Evolutionary conservation across 2,888 invertebrate species (phyloP), one percentile per base, ranked within the genome.

Genomic region (Clostera curtula): DNA sequence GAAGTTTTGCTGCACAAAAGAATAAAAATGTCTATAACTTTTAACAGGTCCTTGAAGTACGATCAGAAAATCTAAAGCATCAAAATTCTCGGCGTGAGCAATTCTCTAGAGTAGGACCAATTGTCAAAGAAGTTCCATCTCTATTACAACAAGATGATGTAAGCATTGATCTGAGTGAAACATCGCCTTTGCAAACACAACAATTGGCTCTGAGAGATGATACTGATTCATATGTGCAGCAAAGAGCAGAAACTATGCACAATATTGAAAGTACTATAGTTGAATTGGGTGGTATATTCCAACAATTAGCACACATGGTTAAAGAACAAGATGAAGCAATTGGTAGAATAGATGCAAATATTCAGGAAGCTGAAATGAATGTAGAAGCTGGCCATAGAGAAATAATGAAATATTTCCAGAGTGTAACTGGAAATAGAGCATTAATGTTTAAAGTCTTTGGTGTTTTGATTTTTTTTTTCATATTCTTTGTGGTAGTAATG

Each of bases 401-500:
- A 85, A 95, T 99, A 49, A 86, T 99, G 53, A 97, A 95, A 75
- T 99, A 99, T 84, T 99, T 99, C 73, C 96, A 96, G 73, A 93
- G 93, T 29, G 94, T 99, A 17, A 95, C 97, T 8, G 95, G 95
- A 39, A 99, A 99, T 83, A 89, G 99, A 54, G 98, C 98, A 92
- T 87, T 99, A 15, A 99, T 99, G 97, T 93, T 99, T 53, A 99
- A 99, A 87, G 92, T 99, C 47, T 99, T 99, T 83, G 98, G 93
- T 27, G 95, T 99, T 38, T 87, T 99, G 29, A 97, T 99, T 87
- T 93, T 98, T 66, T 99, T 99, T 88, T 99, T 99, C 73, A 93
- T 99, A 76, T 95, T 99, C 72, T 99, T 99, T 86, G 93, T 99
- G 66, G 91, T 99, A 49, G 97, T 99, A 80, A 87, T 98, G 87